Evolutionary conservation across 2,797 vertebrate species (phyloP).

Genomic region (Tadarida brasiliensis): DNA sequence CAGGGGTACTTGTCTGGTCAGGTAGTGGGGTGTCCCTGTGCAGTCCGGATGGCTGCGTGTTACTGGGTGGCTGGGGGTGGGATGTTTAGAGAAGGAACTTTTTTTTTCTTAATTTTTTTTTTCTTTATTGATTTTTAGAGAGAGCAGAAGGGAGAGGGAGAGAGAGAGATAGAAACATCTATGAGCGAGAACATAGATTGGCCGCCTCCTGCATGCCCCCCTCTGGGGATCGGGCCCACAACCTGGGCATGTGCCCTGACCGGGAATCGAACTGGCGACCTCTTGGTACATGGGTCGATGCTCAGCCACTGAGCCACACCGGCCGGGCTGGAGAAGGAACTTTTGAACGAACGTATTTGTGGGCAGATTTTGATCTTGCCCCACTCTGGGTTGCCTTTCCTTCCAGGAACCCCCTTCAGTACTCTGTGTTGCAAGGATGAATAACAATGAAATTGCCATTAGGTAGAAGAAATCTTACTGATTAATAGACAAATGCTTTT

Average conservation of each 20-base stretch:
- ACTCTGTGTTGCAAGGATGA: accelerated
- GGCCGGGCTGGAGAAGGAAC: background rate
- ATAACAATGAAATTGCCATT: too few species aligned
- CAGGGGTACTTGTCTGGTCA: background rate
- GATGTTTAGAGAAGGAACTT: background rate
- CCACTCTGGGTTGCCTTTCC: background rate
- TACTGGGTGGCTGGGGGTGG: background rate
- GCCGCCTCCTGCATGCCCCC: too few species aligned
- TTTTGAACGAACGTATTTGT: background rate
- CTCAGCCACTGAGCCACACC: too few species aligned
- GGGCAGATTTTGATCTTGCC: background rate
- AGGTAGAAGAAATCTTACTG: background rate
- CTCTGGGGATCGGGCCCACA: too few species aligned
- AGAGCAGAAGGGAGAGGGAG: too few species aligned
- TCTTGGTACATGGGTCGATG: too few species aligned
- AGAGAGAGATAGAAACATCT: too few species aligned
- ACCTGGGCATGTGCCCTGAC: too few species aligned
- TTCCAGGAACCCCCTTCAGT: background rate
- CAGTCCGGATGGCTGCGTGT: accelerated
- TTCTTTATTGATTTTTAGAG: too few species aligned
- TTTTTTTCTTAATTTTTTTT: too few species aligned
- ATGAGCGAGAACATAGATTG: too few species aligned
- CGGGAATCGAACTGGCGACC: too few species aligned
- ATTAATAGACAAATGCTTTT: background rate
- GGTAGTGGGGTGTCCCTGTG: accelerated